phyloP scores from a whole-genome alignment of 1,140 invertebrate genomes.

The Caenorhabditis tropicalis region DNA sequence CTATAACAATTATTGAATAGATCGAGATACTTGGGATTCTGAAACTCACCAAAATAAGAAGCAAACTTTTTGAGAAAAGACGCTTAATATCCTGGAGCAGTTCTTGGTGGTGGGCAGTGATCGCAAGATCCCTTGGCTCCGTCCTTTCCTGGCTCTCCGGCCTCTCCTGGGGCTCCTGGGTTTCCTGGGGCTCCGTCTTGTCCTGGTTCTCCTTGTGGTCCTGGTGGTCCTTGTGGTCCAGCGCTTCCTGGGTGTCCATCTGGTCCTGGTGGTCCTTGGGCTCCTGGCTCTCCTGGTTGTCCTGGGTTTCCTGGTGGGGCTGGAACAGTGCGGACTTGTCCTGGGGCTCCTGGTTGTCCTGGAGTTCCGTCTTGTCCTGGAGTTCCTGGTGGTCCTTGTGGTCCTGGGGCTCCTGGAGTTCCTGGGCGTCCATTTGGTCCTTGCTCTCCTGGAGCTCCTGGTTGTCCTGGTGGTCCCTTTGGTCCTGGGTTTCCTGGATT shows the following conservation, averaged over 20 bases:
- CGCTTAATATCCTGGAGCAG: slow-evolving; percentile 55
- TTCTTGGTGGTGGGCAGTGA: slow-evolving; percentile 54
- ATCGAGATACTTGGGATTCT: too few species aligned
- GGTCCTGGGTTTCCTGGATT: slow-evolving; percentile 24
- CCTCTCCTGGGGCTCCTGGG: slow-evolving; percentile 47
- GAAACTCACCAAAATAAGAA: slow-evolving; percentile 29
- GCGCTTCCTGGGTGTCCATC: slow-evolving; percentile 31
- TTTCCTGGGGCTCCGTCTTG: slow-evolving; percentile 52
- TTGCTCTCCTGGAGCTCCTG: slow-evolving; percentile 48
- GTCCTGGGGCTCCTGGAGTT: slow-evolving; percentile 57
- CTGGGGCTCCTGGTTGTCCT: slow-evolving; percentile 55
- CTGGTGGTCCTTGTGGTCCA: slow-evolving; percentile 49
- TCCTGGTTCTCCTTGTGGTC: slow-evolving; percentile 55
- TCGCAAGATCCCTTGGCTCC: slow-evolving; percentile 55
- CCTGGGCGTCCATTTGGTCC: slow-evolving; percentile 64
- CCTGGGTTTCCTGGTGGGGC: slow-evolving; percentile 49
- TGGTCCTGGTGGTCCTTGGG: slow-evolving; percentile 47
- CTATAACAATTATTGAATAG: neutral
- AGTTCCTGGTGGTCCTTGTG: slow-evolving; percentile 56
- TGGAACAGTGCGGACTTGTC: slow-evolving; percentile 39
- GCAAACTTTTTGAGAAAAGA: neutral
- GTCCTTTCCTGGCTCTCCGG: slow-evolving; percentile 51
- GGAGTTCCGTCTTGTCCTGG: slow-evolving; percentile 48
- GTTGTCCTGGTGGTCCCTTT: slow-evolving; percentile 44
- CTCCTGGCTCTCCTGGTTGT: slow-evolving; percentile 50